Evolutionary conservation across 2,113 vertebrate species (phyloP).

Genomic region (Myxocyprinus asiaticus): DNA sequence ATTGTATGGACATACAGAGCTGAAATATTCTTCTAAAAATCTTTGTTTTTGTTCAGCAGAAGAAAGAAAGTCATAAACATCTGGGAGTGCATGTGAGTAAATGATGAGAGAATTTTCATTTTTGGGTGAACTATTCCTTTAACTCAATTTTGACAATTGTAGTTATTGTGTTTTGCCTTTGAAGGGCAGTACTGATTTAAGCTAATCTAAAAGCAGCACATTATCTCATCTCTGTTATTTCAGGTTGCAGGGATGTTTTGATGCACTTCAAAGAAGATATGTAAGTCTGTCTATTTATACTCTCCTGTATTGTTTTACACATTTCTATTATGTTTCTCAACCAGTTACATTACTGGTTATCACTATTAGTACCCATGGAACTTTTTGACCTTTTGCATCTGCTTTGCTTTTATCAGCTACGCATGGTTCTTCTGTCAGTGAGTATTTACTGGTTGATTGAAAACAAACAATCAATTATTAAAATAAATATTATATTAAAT

Average conservation of each 20-base stretch:
- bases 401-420: constrained; percentile 77
- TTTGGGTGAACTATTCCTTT: too few relatives aligned
- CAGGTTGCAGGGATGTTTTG: constrained; percentile 95
- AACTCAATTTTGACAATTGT: too few relatives aligned
- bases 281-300: constrained; percentile 77
- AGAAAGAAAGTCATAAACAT: too few relatives aligned
- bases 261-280: constrained; percentile 93
- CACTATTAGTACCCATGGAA: not conserved
- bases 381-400: constrained; percentile 45
- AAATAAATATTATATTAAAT: not conserved
- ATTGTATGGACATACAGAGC: too few relatives aligned
- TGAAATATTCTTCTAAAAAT: too few relatives aligned
- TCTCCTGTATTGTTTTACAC: not conserved
- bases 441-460: constrained; percentile 72
- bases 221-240: constrained; percentile 37
- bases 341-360: not conserved
- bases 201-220: not conserved
- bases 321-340: not conserved
- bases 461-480: not conserved
- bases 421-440: constrained; percentile 86
- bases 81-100: too few relatives aligned
- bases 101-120: too few relatives aligned
- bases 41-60: too few relatives aligned
- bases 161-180: too few relatives aligned
- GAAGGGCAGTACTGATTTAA: too few relatives aligned